These are phyloP conservation scores for human (Homo sapiens) DNA, from an alignment of 2,113 vertebrate genomes.

Conservation along the genomic window DNA sequence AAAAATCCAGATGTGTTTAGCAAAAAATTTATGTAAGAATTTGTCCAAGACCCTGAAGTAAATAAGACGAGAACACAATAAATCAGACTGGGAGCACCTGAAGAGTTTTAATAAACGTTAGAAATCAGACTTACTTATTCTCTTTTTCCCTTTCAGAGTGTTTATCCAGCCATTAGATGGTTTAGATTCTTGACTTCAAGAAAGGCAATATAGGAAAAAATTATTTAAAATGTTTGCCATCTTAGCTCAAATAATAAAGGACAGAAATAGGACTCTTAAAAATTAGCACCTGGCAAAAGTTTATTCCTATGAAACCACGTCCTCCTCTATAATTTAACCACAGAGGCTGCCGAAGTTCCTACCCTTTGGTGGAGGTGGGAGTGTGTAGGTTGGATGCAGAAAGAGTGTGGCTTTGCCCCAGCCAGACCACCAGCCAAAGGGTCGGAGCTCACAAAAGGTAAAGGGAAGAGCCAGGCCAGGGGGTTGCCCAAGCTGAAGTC, in stretches of 20 bases:
- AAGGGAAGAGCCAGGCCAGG: not conserved
- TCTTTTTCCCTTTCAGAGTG: not conserved
- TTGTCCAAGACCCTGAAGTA: conserved; percentile 39
- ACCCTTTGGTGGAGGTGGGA: not conserved
- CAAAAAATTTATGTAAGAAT: conserved; percentile 39
- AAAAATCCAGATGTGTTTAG: conserved; percentile 27
- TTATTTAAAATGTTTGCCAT: not conserved
- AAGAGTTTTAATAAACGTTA: conserved; percentile 23
- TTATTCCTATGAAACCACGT: not conserved
- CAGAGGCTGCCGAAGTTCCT: not conserved
- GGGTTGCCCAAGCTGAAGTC: not conserved
- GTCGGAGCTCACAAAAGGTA: not conserved
- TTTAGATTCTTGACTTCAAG: not conserved
- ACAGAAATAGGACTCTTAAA: not conserved
- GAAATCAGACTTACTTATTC: not conserved
- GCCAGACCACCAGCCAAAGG: not conserved
- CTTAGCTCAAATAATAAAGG: not conserved
- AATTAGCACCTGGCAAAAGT: not conserved
- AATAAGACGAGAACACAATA: conserved; percentile 44
- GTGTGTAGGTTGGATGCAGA: not conserved
- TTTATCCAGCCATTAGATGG: conserved; percentile 10
- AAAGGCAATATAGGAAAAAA: conserved; percentile 13
- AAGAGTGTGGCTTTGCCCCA: not conserved
- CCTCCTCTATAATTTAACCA: not conserved
- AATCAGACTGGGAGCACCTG: conserved; percentile 48